Evolutionary conservation across 1,140 invertebrate species (phyloP).

Genomic region (Drosophila watanabei): DNA sequence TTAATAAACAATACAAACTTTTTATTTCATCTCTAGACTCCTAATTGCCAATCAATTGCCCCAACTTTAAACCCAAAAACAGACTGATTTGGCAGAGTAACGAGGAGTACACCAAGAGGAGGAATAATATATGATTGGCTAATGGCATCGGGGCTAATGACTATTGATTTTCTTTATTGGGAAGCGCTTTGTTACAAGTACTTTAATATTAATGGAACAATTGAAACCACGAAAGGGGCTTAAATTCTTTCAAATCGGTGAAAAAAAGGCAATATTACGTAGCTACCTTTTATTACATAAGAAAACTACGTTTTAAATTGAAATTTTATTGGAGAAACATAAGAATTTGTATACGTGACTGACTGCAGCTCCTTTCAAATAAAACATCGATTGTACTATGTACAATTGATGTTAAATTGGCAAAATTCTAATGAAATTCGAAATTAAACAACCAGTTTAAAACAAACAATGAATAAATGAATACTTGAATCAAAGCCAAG

Average conservation of each 20-base stretch:
- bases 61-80: neutral
- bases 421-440: neutral
- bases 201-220: conserved; percentile 5
- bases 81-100: neutral
- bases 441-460: conserved; percentile 12
- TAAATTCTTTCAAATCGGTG: neutral
- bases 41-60: neutral
- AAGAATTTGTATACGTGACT: conserved; percentile 7
- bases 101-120: neutral
- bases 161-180: conserved; percentile 33
- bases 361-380: neutral
- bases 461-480: conserved; percentile 21
- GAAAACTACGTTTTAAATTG: neutral
- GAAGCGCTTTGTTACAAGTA: neutral
- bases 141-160: conserved; percentile 6
- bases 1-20: neutral
- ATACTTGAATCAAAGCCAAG: conserved; percentile 8
- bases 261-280: neutral
- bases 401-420: neutral
- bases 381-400: no score
- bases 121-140: conserved; percentile 1
- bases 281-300: neutral
- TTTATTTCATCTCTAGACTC: neutral
- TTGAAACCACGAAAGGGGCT: conserved; percentile 2
- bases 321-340: neutral